Percentiles rank a stretch among this genome's conserved stretches.
phyloP scores from a whole-genome alignment of 23 tunicate species.

The Ciona savignyi region DNA sequence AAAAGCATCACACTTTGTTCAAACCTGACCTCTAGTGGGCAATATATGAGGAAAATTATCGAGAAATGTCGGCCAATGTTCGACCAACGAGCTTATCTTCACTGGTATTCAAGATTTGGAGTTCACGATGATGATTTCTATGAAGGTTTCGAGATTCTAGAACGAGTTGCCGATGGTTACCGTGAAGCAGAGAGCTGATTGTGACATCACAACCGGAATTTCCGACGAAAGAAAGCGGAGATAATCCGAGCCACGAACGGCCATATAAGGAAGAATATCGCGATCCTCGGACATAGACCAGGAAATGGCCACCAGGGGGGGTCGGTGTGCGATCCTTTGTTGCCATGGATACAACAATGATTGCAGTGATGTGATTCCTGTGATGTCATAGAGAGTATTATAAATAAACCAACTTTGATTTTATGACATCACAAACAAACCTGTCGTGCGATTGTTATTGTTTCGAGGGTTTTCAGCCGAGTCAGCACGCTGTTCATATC shows the following conservation, averaged over 20 bases:
- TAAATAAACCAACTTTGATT: background rate
- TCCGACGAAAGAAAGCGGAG: background rate
- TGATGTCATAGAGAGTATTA: background rate
- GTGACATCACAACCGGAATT: background rate
- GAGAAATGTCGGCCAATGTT: constrained; percentile 31
- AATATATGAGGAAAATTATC: constrained; percentile 1
- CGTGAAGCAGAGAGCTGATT: constrained; percentile 5
- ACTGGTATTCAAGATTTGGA: constrained; percentile 77
- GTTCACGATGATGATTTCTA: constrained; percentile 26
- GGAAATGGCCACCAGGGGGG: constrained; percentile 67
- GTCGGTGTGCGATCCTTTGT: background rate
- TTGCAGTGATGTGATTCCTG: constrained; percentile 39
- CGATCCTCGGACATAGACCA: constrained; percentile 36
- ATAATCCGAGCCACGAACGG: constrained; percentile 39
- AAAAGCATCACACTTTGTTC: background rate
- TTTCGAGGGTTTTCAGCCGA: constrained; percentile 60
- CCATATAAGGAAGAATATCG: constrained; percentile 58
- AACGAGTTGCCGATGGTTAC: constrained; percentile 29
- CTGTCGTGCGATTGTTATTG: constrained; percentile 53
- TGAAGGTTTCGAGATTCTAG: constrained; percentile 43
- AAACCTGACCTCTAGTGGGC: constrained; percentile 6
- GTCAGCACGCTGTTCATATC: constrained; percentile 83
- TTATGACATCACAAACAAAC: background rate
- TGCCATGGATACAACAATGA: constrained; percentile 25
- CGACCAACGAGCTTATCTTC: constrained; percentile 56